Evolutionary conservation across 2,888 invertebrate genomes (phyloP).

Genomic region (Ichneumoninae sp.): DNA sequence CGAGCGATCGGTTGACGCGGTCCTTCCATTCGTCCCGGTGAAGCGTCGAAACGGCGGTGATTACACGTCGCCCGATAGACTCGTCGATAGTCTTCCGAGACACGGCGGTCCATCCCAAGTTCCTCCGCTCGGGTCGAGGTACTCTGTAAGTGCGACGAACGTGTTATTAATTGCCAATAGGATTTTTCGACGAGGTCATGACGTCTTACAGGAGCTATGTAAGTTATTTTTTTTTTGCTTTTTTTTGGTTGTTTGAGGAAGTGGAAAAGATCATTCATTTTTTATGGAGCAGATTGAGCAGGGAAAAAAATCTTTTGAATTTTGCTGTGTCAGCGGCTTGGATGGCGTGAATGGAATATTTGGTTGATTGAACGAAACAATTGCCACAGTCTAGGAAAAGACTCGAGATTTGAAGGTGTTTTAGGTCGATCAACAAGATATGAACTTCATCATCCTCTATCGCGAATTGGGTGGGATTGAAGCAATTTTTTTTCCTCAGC

Average conservation of each 20-base stretch:
- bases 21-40: constrained; percentile 58
- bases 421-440: no score
- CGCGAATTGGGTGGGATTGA: no score
- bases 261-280: neutral
- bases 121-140: neutral
- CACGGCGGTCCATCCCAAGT: neutral
- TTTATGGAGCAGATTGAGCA: neutral
- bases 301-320: neutral
- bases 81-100: neutral
- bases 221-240: constrained; percentile 72
- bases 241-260: neutral
- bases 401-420: no score
- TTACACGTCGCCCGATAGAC: neutral
- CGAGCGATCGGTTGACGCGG: constrained; percentile 59
- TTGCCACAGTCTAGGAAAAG: no score
- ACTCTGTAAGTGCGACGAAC: constrained; percentile 39
- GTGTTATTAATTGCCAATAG: constrained; percentile 47
- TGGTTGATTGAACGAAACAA: neutral
- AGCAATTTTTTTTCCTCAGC: no score
- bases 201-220: constrained; percentile 82
- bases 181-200: constrained; percentile 71
- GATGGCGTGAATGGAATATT: neutral
- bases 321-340: neutral
- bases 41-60: constrained; percentile 3
- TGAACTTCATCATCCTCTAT: no score